A percentile compares a stretch with the other conserved stretches of the same genome.
phyloP scores from a whole-genome alignment of 2,888 invertebrate genomes.

The Drosophila mimetica region DNA sequence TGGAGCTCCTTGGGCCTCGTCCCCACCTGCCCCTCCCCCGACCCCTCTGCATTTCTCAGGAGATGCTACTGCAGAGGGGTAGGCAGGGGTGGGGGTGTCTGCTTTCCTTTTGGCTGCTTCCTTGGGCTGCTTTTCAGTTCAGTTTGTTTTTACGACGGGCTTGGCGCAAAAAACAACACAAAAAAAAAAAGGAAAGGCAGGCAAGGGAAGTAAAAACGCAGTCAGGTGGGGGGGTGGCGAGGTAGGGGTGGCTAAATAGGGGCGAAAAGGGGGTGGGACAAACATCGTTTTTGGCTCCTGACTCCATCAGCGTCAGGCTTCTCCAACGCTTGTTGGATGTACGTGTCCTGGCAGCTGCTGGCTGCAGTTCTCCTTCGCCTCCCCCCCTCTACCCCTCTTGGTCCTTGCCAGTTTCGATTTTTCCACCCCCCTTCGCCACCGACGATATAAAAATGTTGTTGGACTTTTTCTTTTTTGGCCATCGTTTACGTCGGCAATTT shows the following conservation, averaged over 20 bases:
- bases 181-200: not conserved
- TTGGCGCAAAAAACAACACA: constrained; percentile 48
- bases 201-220: constrained; percentile 33
- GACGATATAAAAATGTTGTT: constrained; percentile 33
- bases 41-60: constrained; percentile 14
- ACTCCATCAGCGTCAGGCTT: constrained; percentile 51
- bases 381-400: too few species aligned
- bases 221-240: constrained; percentile 4
- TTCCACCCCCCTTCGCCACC: not conserved
- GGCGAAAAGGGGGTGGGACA: constrained; percentile 5
- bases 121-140: constrained; percentile 64
- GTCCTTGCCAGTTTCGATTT: constrained; percentile 41
- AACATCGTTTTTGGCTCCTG: constrained; percentile 52
- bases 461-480: constrained; percentile 49
- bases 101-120: constrained; percentile 51
- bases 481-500: constrained; percentile 82
- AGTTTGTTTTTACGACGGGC: constrained; percentile 77
- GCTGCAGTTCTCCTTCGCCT: constrained; percentile 59
- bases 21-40: not conserved
- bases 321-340: constrained; percentile 61
- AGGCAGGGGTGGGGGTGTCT: not conserved
- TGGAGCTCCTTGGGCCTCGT: constrained; percentile 29
- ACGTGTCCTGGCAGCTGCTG: constrained; percentile 79
- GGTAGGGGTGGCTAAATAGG: not conserved
- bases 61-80: constrained; percentile 19